phyloP scores from a whole-genome alignment of 2,888 invertebrate genomes.

The Petrophora chlorosata region DNA sequence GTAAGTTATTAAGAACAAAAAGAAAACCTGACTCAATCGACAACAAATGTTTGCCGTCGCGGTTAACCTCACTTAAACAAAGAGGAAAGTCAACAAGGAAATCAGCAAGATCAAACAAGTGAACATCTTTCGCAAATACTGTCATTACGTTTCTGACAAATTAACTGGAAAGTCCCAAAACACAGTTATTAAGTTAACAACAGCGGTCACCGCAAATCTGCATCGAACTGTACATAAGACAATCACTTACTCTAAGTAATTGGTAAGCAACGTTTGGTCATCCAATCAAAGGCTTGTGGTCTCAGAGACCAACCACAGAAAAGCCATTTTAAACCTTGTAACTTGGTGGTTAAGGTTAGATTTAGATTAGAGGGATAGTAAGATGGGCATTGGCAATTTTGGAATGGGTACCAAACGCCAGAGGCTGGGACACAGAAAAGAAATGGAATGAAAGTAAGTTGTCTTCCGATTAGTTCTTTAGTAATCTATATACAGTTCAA shows the following conservation, averaged over 20 bases:
- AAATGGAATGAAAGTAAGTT: too few species aligned
- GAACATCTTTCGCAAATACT: too few species aligned
- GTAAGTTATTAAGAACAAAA: too few species aligned
- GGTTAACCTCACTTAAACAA: too few species aligned
- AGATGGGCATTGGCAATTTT: conserved; percentile 61
- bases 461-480: too few species aligned
- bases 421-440: conserved; percentile 61
- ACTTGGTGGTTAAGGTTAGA: conserved; percentile 27
- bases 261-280: conserved; percentile 70
- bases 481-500: too few species aligned
- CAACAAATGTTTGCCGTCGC: too few species aligned
- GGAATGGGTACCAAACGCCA: conserved; percentile 63
- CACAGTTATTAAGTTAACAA: background rate
- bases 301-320: conserved; percentile 42
- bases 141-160: too few species aligned
- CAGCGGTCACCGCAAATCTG: conserved; percentile 13
- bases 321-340: conserved; percentile 40
- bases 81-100: too few species aligned
- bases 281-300: conserved; percentile 71
- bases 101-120: too few species aligned
- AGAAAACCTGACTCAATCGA: too few species aligned
- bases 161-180: background rate
- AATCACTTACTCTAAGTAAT: conserved; percentile 80
- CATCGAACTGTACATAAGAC: conserved; percentile 54
- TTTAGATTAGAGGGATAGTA: conserved; percentile 30